Evolutionary conservation across 2,113 vertebrate genomes (phyloP), one percentile per base, ranked within the genome.

Genomic region (Genyomyrus donnyi): DNA sequence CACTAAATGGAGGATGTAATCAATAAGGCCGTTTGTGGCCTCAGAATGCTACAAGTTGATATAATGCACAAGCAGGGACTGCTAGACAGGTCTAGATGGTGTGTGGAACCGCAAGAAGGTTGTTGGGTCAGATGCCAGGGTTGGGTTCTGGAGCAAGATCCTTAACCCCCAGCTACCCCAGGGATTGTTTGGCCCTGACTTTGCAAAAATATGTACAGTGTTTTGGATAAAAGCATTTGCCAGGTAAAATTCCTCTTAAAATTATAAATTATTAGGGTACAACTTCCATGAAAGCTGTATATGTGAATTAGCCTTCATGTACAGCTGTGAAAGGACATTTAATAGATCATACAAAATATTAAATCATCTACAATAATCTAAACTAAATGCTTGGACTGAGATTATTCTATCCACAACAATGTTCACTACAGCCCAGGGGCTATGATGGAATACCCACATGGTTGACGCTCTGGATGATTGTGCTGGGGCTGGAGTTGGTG

Each of bases 401-500:
- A 46, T 45, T 85, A 24, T 85, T 85, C 39, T 5, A 46, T 13
- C 10, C 85, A 31, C 24, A 15, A 49, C 21, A 27, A 46, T 49
- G 45, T 46, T 48, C 3, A 85, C 42, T 24, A 46, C 35, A 31
- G 49, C 5, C 46, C 31, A 45, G 19, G 35, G 80, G 48, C n/a
- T 9, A 31, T 39, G 91, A 35, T 46, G 42, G 50, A 9, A 56
- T n/a, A 92, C 97, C 94, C 91, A 98, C 98, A 91, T 97, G 94
- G 94, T 96, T 97, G 89, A 96, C 94, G 86, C 97, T 97, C 77
- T 97, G 97, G 94, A 97, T 95, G 92, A 97, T 91, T 10, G 97
- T 97, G 94, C 97, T 97, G 89, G 98, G 97, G 90, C 98, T 98
- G 90, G 98, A 98, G 93, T 98, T 98, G 88, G 97, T 96, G 0